phyloP scores from a whole-genome alignment of 2,797 vertebrate genomes.

The Tragopan temminckii region DNA sequence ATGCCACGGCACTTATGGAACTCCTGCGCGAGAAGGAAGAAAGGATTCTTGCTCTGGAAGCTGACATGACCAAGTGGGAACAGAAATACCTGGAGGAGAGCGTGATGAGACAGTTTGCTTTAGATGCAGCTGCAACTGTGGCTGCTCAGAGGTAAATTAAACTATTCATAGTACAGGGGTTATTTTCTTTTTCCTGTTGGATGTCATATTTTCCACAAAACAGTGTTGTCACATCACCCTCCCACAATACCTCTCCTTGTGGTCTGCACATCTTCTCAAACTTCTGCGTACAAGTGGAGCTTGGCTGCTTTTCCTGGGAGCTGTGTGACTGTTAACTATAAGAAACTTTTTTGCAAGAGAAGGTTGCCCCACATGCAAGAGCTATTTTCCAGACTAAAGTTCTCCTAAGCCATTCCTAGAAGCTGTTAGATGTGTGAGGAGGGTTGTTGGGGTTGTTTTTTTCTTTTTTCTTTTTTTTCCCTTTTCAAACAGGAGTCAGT shows the following conservation, averaged over 20 bases:
- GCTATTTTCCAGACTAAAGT: neutral
- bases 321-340: conserved; percentile 23
- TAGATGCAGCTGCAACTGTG: conserved; percentile 95
- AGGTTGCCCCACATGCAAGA: neutral
- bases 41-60: conserved; percentile 95
- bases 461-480: neutral
- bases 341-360: neutral
- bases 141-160: conserved; percentile 92
- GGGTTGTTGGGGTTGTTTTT: accelerated
- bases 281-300: neutral
- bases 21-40: conserved; percentile 97
- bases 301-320: conserved; percentile 45
- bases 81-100: conserved; percentile 99
- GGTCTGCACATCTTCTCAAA: neutral
- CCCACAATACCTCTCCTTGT: neutral
- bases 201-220: conserved; percentile 15
- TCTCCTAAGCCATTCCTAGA: conserved; percentile 42
- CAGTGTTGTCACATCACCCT: conserved; percentile 24
- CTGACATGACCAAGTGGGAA: conserved; percentile 99
- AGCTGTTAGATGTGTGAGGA: neutral
- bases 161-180: conserved; percentile 8
- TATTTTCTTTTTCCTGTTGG: conserved; percentile 45
- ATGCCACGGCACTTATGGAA: conserved; percentile 91
- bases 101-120: conserved; percentile 97
- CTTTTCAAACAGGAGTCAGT: conserved; percentile 15